These are phyloP conservation scores for Chrysocyon brachyurus DNA, from an alignment of 2,797 vertebrate species.

Conservation along the genomic window DNA sequence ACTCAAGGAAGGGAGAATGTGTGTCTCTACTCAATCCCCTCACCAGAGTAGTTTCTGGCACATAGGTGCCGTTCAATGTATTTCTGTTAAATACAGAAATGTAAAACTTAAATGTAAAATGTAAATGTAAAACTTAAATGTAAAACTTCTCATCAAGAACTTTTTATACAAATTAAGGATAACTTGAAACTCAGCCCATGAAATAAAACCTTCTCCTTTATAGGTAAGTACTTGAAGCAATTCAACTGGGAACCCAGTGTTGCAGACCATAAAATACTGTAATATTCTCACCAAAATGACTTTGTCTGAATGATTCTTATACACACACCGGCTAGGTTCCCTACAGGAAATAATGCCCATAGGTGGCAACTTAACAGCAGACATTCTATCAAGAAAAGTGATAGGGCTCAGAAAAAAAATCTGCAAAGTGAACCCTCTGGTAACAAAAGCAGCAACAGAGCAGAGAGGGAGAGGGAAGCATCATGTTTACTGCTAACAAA, in stretches of 20 bases:
- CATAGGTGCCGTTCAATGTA: neutral
- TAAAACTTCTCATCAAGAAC: neutral
- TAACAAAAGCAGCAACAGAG: conserved; percentile 72
- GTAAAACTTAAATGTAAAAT: no score
- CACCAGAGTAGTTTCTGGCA: neutral
- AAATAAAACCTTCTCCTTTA: neutral
- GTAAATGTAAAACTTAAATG: no score
- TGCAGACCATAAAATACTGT: neutral
- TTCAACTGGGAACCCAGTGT: neutral
- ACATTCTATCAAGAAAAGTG: conserved; percentile 67
- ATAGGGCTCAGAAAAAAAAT: conserved; percentile 64
- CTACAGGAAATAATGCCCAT: neutral
- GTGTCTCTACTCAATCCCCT: neutral
- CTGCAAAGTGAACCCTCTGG: conserved; percentile 72
- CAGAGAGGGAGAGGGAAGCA: conserved; percentile 33
- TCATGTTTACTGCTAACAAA: conserved; percentile 66
- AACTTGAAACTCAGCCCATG: neutral
- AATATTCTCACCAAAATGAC: neutral
- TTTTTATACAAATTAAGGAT: neutral
- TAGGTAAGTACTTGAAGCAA: neutral
- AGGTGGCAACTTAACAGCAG: neutral
- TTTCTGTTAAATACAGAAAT: neutral
- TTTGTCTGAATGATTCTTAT: neutral
- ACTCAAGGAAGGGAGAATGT: neutral
- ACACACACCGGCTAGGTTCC: neutral